phyloP scores from a whole-genome alignment of 2,888 invertebrate species.

The Zhuqinia jingwanae region DNA sequence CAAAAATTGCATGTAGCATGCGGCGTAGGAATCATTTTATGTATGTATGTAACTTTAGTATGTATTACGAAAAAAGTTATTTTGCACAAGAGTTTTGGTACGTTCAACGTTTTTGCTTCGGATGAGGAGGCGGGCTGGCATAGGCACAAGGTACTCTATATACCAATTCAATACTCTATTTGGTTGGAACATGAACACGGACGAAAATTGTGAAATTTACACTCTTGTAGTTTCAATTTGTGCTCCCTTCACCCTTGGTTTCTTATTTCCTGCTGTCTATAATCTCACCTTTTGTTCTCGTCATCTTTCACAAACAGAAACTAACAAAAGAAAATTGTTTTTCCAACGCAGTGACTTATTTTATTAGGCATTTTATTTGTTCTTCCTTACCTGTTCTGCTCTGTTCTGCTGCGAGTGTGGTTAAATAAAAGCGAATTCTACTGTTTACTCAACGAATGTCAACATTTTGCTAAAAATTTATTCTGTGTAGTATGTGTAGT shows the following conservation, averaged over 20 bases:
- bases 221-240: neutral
- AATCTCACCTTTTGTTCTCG: neutral
- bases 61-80: neutral
- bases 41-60: neutral
- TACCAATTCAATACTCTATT: too few relatives aligned
- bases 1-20: constrained; percentile 44
- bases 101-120: too few relatives aligned
- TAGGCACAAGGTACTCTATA: too few relatives aligned
- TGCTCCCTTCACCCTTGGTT: too few relatives aligned
- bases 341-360: neutral
- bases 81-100: constrained; percentile 12
- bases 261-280: too few relatives aligned
- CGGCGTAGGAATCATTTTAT: neutral
- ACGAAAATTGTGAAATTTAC: neutral
- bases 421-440: neutral
- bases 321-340: too few relatives aligned
- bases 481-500: too few relatives aligned
- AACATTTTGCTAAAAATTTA: too few relatives aligned
- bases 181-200: neutral
- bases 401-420: neutral
- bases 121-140: too few relatives aligned
- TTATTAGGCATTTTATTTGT: neutral
- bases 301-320: neutral
- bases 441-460: neutral
- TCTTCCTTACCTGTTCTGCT: neutral